Evolutionary conservation across 2,888 invertebrate species (phyloP).

Genomic region (Poecilus cupreus): DNA sequence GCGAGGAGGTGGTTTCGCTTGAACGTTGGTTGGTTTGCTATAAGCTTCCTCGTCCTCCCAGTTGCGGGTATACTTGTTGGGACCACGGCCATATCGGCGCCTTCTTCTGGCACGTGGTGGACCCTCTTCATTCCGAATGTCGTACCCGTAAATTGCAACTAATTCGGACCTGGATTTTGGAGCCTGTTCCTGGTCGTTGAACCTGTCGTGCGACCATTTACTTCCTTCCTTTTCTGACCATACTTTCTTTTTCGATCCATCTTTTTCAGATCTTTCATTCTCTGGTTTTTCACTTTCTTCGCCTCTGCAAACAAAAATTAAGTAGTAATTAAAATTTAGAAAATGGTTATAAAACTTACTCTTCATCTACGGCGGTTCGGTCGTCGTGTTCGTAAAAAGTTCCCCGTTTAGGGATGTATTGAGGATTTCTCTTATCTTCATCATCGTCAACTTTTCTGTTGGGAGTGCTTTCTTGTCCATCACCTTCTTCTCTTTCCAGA

Average conservation of each 20-base stretch:
- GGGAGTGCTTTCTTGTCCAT: slow-evolving; percentile 78
- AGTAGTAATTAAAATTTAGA: neutral
- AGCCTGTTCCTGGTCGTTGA: slow-evolving; percentile 85
- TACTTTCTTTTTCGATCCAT: slow-evolving; percentile 70
- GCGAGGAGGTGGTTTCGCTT: slow-evolving; percentile 63
- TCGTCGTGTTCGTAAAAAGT: slow-evolving; percentile 98
- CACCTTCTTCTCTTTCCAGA: slow-evolving; percentile 82
- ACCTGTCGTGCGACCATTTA: slow-evolving; percentile 79
- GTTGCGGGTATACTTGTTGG: slow-evolving; percentile 92
- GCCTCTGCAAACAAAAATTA: slow-evolving; percentile 53
- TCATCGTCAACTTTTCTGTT: slow-evolving; percentile 89
- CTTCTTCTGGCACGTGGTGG: slow-evolving; percentile 91
- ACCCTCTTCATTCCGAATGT: slow-evolving; percentile 94
- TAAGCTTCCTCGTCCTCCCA: slow-evolving; percentile 97
- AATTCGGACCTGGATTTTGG: slow-evolving; percentile 92
- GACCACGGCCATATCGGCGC: slow-evolving; percentile 91
- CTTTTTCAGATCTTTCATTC: slow-evolving; percentile 65
- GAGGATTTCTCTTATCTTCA: slow-evolving; percentile 96
- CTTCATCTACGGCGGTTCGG: slow-evolving; percentile 81
- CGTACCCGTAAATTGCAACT: slow-evolving; percentile 92
- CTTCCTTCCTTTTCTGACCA: slow-evolving; percentile 72
- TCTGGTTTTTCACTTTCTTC: slow-evolving; percentile 65
- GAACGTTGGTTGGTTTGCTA: slow-evolving; percentile 73
- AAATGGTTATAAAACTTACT: slow-evolving; percentile 73
- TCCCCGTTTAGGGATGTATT: slow-evolving; percentile 96